phyloP scores from a whole-genome alignment of 2,113 vertebrate genomes.

The Colinus virginianus region DNA sequence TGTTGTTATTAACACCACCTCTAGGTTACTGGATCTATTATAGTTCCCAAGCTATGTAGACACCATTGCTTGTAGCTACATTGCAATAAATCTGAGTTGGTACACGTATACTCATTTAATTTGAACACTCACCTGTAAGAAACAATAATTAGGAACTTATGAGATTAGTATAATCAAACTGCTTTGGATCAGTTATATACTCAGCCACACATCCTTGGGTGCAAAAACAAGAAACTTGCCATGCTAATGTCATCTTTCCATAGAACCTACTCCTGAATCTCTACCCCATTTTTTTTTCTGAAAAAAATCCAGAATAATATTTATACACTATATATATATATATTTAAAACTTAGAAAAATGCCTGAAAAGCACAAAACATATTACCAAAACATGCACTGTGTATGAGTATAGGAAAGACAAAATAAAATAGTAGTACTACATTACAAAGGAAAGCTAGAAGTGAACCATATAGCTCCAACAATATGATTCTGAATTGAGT shows the following conservation, averaged over 20 bases:
- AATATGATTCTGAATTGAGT: background rate
- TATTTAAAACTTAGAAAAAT: slow-evolving; percentile 43
- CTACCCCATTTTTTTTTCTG: background rate
- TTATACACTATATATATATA: background rate
- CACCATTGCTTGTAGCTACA: background rate
- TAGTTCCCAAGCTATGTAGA: background rate
- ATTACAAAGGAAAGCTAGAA: background rate
- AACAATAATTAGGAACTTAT: background rate
- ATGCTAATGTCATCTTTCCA: background rate
- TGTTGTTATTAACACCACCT: background rate
- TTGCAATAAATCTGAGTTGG: background rate
- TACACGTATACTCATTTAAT: background rate
- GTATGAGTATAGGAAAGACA: background rate
- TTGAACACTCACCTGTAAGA: background rate
- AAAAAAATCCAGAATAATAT: too few relatives aligned
- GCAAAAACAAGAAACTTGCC: background rate
- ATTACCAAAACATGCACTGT: background rate
- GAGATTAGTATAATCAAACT: background rate
- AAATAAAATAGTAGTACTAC: background rate
- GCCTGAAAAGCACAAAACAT: background rate
- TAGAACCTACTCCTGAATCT: background rate
- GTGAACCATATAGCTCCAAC: background rate
- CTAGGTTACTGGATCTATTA: background rate
- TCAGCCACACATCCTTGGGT: rapidly evolving
- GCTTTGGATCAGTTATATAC: background rate